These are phyloP conservation scores for Amphipoea oculea DNA, from an alignment of 2,888 invertebrate genomes.

Conservation along the genomic window DNA sequence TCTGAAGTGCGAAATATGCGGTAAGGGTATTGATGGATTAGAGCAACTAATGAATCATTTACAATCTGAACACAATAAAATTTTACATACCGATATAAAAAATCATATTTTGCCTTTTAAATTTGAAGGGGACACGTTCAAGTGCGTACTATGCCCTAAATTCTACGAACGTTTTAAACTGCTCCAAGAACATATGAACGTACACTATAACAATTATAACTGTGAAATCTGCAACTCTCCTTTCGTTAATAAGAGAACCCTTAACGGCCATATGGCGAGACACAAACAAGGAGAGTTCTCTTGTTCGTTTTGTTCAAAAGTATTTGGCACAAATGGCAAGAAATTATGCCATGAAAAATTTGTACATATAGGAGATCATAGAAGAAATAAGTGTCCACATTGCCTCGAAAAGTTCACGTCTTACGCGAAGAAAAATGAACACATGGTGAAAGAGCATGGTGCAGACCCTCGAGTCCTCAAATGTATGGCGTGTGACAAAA, in stretches of 20 bases:
- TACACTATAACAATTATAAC: conserved; percentile 59
- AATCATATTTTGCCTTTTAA: conserved; percentile 64
- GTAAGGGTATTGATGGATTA: conserved; percentile 40
- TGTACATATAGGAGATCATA: conserved; percentile 44
- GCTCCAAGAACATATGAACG: conserved; percentile 64
- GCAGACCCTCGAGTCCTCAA: conserved; percentile 22
- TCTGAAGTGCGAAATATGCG: conserved; percentile 54
- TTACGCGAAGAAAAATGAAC: conserved; percentile 50
- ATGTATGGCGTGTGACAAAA: conserved; percentile 62
- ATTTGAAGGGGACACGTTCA: conserved; percentile 53
- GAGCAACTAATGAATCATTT: conserved; percentile 48
- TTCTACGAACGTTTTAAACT: conserved; percentile 52
- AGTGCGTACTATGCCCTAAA: conserved; percentile 50
- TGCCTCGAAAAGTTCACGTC: conserved; percentile 52
- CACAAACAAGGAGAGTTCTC: conserved; percentile 59
- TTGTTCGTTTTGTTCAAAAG: conserved; percentile 55
- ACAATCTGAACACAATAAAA: conserved; percentile 39
- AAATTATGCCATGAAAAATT: conserved; percentile 58
- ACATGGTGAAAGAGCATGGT: conserved; percentile 58
- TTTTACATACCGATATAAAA: conserved; percentile 54
- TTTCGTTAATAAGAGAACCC: conserved; percentile 77
- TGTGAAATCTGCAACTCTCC: conserved; percentile 72
- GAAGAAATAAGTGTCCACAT: conserved; percentile 56
- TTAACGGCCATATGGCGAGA: conserved; percentile 43
- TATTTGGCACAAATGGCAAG: conserved; percentile 55